Percentiles rank a stretch among this genome's conserved stretches.
Conservation (phyloP, 2,888 invertebrate species). For the Cheilosia vulpina region DNA sequence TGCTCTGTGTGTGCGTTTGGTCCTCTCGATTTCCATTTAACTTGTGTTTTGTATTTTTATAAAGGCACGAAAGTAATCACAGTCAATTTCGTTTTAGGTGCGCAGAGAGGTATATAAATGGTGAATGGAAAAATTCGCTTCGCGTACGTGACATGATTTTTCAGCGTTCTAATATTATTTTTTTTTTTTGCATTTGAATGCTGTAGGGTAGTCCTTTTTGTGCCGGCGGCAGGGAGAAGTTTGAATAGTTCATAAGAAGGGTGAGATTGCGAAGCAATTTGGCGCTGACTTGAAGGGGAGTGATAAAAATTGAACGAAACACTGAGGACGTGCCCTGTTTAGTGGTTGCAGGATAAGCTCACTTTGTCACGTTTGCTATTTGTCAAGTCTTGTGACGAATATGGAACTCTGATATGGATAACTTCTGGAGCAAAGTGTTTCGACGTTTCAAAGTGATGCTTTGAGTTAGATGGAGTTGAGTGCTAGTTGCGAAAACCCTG, state of each 20-base stretch:
- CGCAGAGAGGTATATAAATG: conserved; percentile 36
- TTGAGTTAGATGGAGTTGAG: too few species aligned
- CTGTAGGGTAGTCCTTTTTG: conserved; percentile 3
- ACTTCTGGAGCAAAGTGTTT: background rate
- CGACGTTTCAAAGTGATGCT: too few species aligned
- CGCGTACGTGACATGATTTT: conserved; percentile 66
- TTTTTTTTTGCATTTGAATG: conserved; percentile 42
- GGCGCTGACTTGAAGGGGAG: background rate
- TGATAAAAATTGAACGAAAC: conserved; percentile 43
- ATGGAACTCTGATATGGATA: conserved; percentile 28
- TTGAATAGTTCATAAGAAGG: conserved; percentile 37
- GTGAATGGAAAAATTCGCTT: conserved; percentile 43
- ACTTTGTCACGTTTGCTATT: conserved; percentile 59
- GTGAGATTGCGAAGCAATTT: conserved; percentile 10
- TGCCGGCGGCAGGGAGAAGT: background rate
- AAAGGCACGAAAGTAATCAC: conserved; percentile 61
- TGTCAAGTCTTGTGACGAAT: conserved; percentile 59
- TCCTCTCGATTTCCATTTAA: conserved; percentile 51
- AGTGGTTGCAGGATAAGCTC: conserved; percentile 54
- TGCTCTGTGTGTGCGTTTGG: conserved; percentile 25
- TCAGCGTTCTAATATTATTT: background rate
- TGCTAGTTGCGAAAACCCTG: too few species aligned
- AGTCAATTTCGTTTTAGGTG: conserved; percentile 63
- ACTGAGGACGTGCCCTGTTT: conserved; percentile 46
- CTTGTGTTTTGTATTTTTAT: conserved; percentile 40